Conservation (phyloP, 2,888 invertebrate species). For the Trichogramma dendrolimi region DNA sequence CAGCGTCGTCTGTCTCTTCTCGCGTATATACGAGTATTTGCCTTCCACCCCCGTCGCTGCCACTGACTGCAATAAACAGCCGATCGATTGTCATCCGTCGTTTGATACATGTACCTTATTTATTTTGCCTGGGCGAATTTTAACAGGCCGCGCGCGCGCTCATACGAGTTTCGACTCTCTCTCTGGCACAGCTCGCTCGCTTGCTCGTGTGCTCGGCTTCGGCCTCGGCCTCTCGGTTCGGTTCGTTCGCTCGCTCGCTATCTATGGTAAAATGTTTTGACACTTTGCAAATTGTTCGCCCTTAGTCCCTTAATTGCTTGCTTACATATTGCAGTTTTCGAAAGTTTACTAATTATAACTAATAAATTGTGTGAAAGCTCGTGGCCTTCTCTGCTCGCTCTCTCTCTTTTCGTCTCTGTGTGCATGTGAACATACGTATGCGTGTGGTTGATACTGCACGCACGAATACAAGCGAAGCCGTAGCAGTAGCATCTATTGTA, state of each 20-base stretch:
- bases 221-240: too few species aligned
- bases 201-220: background rate
- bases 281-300: too few species aligned
- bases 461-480: too few species aligned
- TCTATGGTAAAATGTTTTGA: too few species aligned
- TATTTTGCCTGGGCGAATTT: too few species aligned
- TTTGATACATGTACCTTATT: slow-evolving; percentile 9
- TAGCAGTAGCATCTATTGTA: slow-evolving; percentile 5
- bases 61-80: slow-evolving; percentile 19
- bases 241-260: too few species aligned
- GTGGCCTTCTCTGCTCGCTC: too few species aligned
- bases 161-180: background rate
- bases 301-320: too few species aligned
- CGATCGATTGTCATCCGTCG: background rate
- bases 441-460: slow-evolving; percentile 11
- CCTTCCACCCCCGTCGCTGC: slow-evolving; percentile 3
- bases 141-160: too few species aligned
- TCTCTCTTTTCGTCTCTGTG: too few species aligned
- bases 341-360: slow-evolving; percentile 34
- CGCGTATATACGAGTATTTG: background rate
- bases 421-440: background rate
- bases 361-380: slow-evolving; percentile 23
- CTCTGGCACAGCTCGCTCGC: background rate
- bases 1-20: background rate
- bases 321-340: background rate